Percentiles rank a stretch among this genome's conserved stretches.
These are phyloP conservation scores for Mirza zaza DNA, from an alignment of 2,113 vertebrate species.

Conservation along the genomic window DNA sequence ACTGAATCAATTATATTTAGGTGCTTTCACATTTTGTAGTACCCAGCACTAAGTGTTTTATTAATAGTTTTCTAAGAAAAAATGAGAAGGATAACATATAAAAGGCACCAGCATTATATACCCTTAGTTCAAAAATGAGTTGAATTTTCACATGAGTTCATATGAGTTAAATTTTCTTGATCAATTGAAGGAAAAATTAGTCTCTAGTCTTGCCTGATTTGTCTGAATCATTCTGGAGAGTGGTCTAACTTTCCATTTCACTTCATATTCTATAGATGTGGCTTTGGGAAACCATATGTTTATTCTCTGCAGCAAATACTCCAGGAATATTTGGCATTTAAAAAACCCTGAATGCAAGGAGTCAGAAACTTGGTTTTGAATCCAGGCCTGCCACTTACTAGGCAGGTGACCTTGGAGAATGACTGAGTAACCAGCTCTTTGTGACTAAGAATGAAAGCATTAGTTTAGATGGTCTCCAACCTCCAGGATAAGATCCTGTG, in stretches of 20 bases:
- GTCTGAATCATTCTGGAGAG: neutral
- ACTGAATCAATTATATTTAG: neutral
- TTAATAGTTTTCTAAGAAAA: neutral
- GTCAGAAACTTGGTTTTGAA: neutral
- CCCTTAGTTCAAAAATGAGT: neutral
- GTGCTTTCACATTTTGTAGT: neutral
- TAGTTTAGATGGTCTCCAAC: neutral
- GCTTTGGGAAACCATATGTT: neutral
- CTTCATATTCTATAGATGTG: neutral
- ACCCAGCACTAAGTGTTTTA: neutral
- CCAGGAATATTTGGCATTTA: neutral
- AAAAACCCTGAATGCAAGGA: neutral
- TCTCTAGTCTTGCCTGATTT: neutral
- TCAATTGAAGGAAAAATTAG: neutral
- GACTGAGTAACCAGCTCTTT: neutral
- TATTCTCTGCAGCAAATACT: neutral
- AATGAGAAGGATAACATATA: neutral
- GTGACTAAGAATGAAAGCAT: neutral
- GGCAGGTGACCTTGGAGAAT: neutral
- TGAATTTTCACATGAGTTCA: neutral
- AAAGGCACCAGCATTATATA: neutral
- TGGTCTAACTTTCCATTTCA: neutral
- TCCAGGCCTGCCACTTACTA: neutral
- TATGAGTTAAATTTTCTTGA: neutral
- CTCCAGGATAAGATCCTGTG: neutral